Percentiles rank a stretch among this genome's conserved stretches.
These are phyloP conservation scores for Paramormyrops kingsleyae DNA, from an alignment of 2,113 vertebrate species.

Conservation along the genomic window DNA sequence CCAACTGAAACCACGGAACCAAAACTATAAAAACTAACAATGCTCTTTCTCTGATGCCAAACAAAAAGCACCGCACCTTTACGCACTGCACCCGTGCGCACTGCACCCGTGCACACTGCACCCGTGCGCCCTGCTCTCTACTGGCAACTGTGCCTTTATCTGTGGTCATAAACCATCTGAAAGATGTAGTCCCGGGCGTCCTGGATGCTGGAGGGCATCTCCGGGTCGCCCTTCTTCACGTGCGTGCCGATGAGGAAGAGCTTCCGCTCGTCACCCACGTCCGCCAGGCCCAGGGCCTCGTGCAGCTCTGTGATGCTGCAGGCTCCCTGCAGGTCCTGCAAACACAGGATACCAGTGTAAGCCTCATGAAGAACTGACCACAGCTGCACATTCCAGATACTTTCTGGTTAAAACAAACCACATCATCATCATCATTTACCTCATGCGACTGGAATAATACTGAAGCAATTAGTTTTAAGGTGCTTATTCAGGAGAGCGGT, in stretches of 20 bases:
- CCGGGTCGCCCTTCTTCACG: constrained; percentile 56
- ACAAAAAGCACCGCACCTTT: neutral
- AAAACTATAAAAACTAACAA: neutral
- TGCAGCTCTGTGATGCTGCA: constrained; percentile 82
- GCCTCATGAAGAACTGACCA: too few species aligned
- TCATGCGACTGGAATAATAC: neutral
- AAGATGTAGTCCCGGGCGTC: constrained; percentile 78
- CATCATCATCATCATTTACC: neutral
- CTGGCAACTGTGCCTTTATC: constrained; percentile 22
- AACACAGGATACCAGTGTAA: neutral
- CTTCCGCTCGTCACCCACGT: constrained; percentile 70
- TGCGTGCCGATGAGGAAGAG: constrained; percentile 82
- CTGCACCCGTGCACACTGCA: too few species aligned
- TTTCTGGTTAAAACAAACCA: neutral
- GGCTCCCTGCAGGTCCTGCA: constrained; percentile 76
- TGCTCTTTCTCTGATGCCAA: neutral
- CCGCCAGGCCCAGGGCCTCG: constrained; percentile 70
- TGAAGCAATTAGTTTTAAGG: neutral
- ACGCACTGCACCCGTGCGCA: neutral
- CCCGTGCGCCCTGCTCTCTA: neutral
- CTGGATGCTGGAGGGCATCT: constrained; percentile 66
- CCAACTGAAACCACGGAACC: neutral
- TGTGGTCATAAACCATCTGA: constrained; percentile 64
- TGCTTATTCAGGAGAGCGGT: neutral
- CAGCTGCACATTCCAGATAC: neutral